phyloP scores from a whole-genome alignment of 2,888 invertebrate genomes.

The Acleris emargana region DNA sequence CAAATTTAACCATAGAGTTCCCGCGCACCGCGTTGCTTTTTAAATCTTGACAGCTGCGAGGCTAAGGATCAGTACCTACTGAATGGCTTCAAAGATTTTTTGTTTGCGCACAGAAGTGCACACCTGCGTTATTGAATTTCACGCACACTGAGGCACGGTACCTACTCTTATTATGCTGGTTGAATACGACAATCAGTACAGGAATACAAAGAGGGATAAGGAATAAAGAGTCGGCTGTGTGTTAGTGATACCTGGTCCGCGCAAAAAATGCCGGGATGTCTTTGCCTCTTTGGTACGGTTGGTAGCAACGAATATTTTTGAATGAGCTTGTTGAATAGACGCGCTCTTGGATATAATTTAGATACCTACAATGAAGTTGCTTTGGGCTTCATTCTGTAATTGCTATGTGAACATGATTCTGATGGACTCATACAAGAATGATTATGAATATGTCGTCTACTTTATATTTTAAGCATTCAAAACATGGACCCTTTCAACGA shows the following conservation, averaged over 20 bases:
- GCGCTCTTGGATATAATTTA: slow-evolving; percentile 23
- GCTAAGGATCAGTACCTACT: slow-evolving; percentile 34
- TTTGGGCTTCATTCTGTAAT: slow-evolving; percentile 27
- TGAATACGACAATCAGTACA: slow-evolving; percentile 55
- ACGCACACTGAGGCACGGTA: slow-evolving; percentile 43
- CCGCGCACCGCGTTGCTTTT: slow-evolving; percentile 26
- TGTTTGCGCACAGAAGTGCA: slow-evolving; percentile 36
- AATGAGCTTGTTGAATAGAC: slow-evolving; percentile 21
- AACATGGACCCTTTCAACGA: not conserved
- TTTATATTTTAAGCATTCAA: not conserved
- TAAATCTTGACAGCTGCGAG: slow-evolving; percentile 31
- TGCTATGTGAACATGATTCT: slow-evolving; percentile 9
- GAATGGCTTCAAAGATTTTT: slow-evolving; percentile 33
- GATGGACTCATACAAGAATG: not conserved
- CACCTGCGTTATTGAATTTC: slow-evolving; percentile 42
- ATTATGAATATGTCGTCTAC: not conserved
- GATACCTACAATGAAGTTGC: slow-evolving; percentile 30
- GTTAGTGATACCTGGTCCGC: slow-evolving; percentile 48
- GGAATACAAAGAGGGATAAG: slow-evolving; percentile 45
- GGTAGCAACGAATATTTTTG: slow-evolving; percentile 21
- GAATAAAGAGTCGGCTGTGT: slow-evolving; percentile 44
- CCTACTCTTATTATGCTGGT: slow-evolving; percentile 50
- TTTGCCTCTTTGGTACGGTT: slow-evolving; percentile 24
- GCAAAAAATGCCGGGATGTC: slow-evolving; percentile 45
- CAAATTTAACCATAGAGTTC: slow-evolving; percentile 21